Base-by-base conservation (phyloP, 2,113 vertebrate species). In the Dasyurus viverrinus region DNA sequence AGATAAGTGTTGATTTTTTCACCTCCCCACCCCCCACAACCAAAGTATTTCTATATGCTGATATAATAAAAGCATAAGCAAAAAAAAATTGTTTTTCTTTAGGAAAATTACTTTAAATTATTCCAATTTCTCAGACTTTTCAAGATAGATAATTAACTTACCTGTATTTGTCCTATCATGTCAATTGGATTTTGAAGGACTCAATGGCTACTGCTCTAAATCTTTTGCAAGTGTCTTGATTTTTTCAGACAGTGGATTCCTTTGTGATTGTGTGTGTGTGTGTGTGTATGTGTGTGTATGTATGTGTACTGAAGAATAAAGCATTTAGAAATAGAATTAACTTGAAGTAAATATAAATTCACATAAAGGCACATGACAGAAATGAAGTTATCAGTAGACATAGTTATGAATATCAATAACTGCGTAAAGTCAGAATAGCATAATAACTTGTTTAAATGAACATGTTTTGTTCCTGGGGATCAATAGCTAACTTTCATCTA, bases 1-100 rank as follows among this genome's bases (percentile, higher is more conserved):
- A n/a, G n/a, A 22, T 84, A 42, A 84, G 68, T 84, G 16, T 42
- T n/a, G 68, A 22, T 7, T 84, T 84, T 42, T 84, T 42, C 7
- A 8, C 7, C n/a, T 90, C 50, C 90, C 23, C 92, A n/a, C 47
- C 53, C 53, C 53, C 93, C 54, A 91, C 92, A 95, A 94, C 92
- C 36, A 90, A 91, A n/a, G 52, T n/a, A 53, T n/a, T 76, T 91
- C 27, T 89, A 47, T 92, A 96, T 84, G 27, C 27, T 89, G 52
- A 92, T 3, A 19, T 10, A 27, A 5, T 19, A 60, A 89, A 90
- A 92, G 92, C 52, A 92, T 30, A 90, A 90, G 92, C 24, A 93
- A 89, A 92, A 4, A 57, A 53, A 90, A 93, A 24, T 52, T 52
- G 0, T 50, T 50, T 50, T 50, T 50, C 8, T 50, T 52, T 10